Evolutionary conservation across 2,113 vertebrate species (phyloP).

Genomic region (Tonatia bakeri): DNA sequence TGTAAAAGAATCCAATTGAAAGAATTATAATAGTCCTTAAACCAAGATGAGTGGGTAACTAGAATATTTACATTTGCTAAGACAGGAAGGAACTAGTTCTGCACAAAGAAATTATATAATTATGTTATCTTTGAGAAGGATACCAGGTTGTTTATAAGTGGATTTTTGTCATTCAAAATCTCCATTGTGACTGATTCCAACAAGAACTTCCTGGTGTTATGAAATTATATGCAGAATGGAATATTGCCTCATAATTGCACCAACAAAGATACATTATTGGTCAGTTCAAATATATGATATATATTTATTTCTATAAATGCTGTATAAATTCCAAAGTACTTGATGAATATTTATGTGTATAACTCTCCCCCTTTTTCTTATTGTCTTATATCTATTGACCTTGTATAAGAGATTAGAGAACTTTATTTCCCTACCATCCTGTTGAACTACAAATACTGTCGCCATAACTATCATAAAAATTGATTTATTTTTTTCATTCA

Average conservation of each 20-base stretch:
- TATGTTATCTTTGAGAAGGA: conserved; percentile 50
- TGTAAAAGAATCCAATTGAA: conserved; percentile 30
- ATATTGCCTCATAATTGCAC: background rate
- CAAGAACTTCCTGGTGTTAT: background rate
- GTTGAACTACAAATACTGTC: background rate
- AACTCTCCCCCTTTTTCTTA: background rate
- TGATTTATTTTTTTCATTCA: background rate
- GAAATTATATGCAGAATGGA: background rate
- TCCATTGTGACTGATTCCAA: conserved; percentile 18
- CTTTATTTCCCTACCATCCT: background rate
- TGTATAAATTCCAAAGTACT: background rate
- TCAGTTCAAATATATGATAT: background rate
- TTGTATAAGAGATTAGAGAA: background rate
- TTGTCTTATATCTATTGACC: background rate
- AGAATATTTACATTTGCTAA: conserved; percentile 55
- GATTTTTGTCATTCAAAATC: conserved; percentile 49
- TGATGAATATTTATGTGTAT: background rate
- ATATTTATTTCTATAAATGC: background rate
- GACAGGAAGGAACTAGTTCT: conserved; percentile 46
- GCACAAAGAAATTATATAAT: conserved; percentile 51
- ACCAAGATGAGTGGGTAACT: conserved; percentile 67
- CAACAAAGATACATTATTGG: background rate
- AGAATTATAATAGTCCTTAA: conserved; percentile 50
- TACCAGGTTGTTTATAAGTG: conserved; percentile 44
- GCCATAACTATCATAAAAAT: background rate